A percentile compares a stretch with the other conserved stretches of the same genome.
phyloP scores from a whole-genome alignment of 1,140 invertebrate species.

The Odontomachus brunneus region DNA sequence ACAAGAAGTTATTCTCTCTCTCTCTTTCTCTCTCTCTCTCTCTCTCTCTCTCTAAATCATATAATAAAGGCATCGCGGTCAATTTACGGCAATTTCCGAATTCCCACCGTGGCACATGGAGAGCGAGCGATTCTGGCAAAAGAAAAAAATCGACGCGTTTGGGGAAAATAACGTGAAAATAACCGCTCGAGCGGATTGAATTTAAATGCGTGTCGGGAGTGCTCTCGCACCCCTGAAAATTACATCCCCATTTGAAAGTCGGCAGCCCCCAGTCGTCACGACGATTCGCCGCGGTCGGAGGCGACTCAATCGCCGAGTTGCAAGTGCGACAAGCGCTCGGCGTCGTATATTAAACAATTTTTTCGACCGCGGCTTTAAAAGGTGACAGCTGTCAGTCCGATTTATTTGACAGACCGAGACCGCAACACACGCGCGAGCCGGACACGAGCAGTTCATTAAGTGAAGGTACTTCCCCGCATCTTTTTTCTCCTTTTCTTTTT shows the following conservation, averaged over 20 bases:
- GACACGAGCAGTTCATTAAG: constrained; percentile 57
- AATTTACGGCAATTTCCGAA: neutral
- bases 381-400: constrained; percentile 82
- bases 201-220: constrained; percentile 65
- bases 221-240: constrained; percentile 72
- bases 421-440: constrained; percentile 30
- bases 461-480: neutral
- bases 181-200: constrained; percentile 24
- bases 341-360: constrained; percentile 73
- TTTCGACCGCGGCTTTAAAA: constrained; percentile 82
- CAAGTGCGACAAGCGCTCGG: constrained; percentile 76
- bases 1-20: neutral
- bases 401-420: constrained; percentile 82
- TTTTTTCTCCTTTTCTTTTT: constrained; percentile 15
- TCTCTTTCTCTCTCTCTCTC: neutral
- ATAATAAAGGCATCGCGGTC: neutral
- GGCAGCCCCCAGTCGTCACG: constrained; percentile 78
- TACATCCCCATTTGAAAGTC: constrained; percentile 78
- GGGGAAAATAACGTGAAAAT: constrained; percentile 18
- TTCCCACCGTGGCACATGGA: neutral
- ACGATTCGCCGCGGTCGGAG: constrained; percentile 78
- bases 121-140: neutral
- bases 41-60: neutral
- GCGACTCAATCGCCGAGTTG: constrained; percentile 72
- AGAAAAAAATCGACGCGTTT: constrained; percentile 1